Evolutionary conservation across 2,113 vertebrate genomes (phyloP).

Genomic region (Tricholaema leucomelas): DNA sequence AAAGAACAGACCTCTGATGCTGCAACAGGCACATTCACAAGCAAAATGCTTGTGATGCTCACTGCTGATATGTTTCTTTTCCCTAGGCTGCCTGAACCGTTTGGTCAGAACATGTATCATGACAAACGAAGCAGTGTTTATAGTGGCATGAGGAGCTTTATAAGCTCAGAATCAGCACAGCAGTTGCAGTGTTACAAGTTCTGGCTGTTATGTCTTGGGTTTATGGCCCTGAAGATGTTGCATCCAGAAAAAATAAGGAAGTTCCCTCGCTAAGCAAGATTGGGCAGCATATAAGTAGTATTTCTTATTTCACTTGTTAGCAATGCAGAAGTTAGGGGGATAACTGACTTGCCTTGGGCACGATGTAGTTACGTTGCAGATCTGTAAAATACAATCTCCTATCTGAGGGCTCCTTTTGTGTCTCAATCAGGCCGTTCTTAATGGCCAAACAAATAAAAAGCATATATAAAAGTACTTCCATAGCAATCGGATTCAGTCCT

Average conservation of each 20-base stretch:
- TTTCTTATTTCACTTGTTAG: background rate
- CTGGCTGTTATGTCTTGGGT: background rate
- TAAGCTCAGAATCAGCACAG: background rate
- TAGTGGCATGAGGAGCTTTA: background rate
- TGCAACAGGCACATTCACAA: background rate
- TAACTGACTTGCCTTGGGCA: background rate
- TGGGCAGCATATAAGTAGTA: background rate
- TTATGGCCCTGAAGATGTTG: background rate
- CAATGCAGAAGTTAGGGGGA: background rate
- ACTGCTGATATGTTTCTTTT: background rate
- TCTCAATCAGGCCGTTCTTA: background rate
- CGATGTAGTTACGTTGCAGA: background rate
- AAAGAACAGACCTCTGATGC: background rate
- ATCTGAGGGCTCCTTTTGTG: background rate
- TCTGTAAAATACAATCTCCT: background rate
- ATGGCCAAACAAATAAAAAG: background rate
- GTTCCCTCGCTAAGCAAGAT: background rate
- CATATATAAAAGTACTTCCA: background rate
- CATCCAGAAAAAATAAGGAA: background rate
- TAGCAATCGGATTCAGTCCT: background rate
- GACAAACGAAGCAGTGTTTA: slow-evolving; percentile 1
- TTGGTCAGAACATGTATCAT: background rate
- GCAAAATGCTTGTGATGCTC: background rate
- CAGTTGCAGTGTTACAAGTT: background rate
- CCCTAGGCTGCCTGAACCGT: background rate